Conservation (phyloP, 2,113 vertebrate genomes). For the Oreochromis spilurus region DNA sequence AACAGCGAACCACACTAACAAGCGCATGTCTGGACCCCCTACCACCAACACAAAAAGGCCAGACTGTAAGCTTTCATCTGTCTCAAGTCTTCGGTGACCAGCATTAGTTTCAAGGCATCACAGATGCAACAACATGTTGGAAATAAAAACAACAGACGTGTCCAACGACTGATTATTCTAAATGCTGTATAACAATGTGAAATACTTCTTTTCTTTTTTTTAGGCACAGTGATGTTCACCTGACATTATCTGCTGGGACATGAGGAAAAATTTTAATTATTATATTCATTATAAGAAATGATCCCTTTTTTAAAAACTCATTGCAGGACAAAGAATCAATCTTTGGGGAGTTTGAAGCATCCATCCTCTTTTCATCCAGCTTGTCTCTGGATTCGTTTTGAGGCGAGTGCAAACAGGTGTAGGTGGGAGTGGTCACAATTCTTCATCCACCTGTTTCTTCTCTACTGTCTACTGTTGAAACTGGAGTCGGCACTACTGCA, state of each 20-base stretch:
- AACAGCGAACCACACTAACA: neutral
- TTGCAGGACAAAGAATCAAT: constrained; percentile 5
- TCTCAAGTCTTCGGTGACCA: neutral
- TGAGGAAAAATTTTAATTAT: constrained; percentile 6
- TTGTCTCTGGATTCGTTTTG: constrained; percentile 1
- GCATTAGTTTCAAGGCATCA: constrained; percentile 71
- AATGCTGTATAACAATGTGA: neutral
- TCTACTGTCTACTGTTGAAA: constrained; percentile 68
- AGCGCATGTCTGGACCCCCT: neutral
- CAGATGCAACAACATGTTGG: constrained; percentile 63
- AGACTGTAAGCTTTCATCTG: constrained; percentile 14
- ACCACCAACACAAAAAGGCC: constrained; percentile 8
- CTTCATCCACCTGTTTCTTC: neutral
- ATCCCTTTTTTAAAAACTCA: constrained; percentile 36
- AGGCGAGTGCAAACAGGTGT: constrained; percentile 11
- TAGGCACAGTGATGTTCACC: constrained; percentile 50
- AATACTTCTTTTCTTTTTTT: neutral
- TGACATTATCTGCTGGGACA: neutral
- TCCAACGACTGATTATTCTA: neutral
- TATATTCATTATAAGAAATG: constrained; percentile 14
- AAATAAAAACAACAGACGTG: neutral
- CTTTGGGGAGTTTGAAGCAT: neutral
- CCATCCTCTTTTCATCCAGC: neutral
- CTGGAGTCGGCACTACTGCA: constrained; percentile 80
- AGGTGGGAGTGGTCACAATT: neutral